Evolutionary conservation across 2,888 invertebrate species (phyloP).

Genomic region (Syrista parreyssii): DNA sequence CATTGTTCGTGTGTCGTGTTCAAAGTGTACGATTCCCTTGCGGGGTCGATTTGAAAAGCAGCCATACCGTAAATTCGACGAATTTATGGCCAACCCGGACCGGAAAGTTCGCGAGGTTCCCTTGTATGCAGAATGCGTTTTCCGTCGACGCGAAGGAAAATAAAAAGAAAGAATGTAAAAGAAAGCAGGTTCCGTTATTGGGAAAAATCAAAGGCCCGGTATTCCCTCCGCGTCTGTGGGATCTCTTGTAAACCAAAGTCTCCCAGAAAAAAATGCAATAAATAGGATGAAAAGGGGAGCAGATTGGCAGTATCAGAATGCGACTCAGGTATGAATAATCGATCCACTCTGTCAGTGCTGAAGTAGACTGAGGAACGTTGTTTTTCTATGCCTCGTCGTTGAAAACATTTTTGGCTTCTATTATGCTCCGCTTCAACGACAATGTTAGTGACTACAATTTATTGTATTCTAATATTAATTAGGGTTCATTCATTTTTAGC

Average conservation of each 20-base stretch:
- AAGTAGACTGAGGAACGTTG: conserved; percentile 2
- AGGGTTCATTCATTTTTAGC: no score
- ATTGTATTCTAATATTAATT: no score
- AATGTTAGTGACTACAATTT: no score
- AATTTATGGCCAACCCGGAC: no score
- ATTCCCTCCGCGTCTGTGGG: conserved; percentile 16
- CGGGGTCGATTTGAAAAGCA: no score
- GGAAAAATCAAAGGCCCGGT: conserved; percentile 22
- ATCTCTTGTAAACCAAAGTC: conserved; percentile 17
- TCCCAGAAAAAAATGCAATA: conserved; percentile 19
- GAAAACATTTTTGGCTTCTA: no score
- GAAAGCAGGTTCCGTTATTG: conserved; percentile 14
- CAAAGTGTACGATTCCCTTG: no score
- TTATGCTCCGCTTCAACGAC: no score
- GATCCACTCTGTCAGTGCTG: conserved; percentile 9
- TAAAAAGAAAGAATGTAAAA: not conserved
- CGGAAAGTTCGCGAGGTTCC: no score
- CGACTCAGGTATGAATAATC: conserved; percentile 12
- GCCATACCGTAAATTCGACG: no score
- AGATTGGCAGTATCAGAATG: conserved; percentile 16
- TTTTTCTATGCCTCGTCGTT: not conserved
- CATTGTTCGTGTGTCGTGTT: no score
- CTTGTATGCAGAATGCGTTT: not conserved
- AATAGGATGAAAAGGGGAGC: conserved; percentile 17
- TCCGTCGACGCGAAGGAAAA: not conserved